Conservation (phyloP, 2,888 invertebrate genomes). For the Dasypolia templi region DNA sequence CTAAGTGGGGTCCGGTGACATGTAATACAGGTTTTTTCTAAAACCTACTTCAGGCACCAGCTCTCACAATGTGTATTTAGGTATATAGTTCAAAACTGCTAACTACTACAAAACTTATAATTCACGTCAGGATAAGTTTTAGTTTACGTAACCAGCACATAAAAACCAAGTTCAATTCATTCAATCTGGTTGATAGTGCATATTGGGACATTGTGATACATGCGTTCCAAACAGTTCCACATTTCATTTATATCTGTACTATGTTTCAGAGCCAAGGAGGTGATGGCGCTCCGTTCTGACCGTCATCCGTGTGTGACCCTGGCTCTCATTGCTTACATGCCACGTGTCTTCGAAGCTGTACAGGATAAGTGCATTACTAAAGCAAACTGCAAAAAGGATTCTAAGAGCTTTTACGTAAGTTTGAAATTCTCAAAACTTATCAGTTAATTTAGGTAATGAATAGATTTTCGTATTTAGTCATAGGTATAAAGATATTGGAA, state of each 20-base stretch:
- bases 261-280: slow-evolving; percentile 92
- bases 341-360: slow-evolving; percentile 94
- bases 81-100: too few relatives aligned
- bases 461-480: not conserved
- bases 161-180: not conserved
- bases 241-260: not conserved
- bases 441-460: not conserved
- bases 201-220: not conserved
- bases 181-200: not conserved
- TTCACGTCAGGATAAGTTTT: not conserved
- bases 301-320: slow-evolving; percentile 95
- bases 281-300: slow-evolving; percentile 93
- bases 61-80: too few relatives aligned
- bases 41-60: too few relatives aligned
- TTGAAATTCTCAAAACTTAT: not conserved
- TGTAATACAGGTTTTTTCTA: too few relatives aligned
- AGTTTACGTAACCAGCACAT: not conserved
- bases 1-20: too few relatives aligned
- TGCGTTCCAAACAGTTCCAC: not conserved
- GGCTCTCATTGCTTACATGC: slow-evolving; percentile 95
- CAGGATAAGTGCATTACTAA: slow-evolving; percentile 95
- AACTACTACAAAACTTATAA: too few relatives aligned
- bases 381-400: slow-evolving; percentile 96
- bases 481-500: too few relatives aligned
- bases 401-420: slow-evolving; percentile 94